phyloP scores from a whole-genome alignment of 2,797 vertebrate species.

The Melanotaenia pygmaea region DNA sequence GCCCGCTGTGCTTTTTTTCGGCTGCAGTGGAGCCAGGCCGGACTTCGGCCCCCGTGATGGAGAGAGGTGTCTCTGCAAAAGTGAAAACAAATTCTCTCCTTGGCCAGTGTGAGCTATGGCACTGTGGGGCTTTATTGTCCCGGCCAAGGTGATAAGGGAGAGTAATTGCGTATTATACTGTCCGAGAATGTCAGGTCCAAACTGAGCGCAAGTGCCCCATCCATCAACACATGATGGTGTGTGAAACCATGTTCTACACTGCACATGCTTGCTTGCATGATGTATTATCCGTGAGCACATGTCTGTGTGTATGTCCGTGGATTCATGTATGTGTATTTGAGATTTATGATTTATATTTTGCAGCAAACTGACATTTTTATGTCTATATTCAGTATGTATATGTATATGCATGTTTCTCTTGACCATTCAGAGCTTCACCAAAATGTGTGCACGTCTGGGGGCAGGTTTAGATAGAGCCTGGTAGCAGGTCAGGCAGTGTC shows the following conservation, averaged over 20 bases:
- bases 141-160: constrained; percentile 99
- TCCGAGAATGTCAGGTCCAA: constrained; percentile 99
- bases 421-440: constrained; percentile 28
- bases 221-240: constrained; percentile 90
- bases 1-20: constrained; percentile 38
- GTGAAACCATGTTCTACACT: constrained; percentile 54
- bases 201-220: constrained; percentile 96
- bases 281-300: constrained; percentile 56
- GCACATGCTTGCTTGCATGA: constrained; percentile 71
- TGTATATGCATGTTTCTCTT: constrained; percentile 33
- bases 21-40: constrained; percentile 57
- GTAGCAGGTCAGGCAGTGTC: constrained; percentile 91
- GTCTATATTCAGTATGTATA: constrained; percentile 38
- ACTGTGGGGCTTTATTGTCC: constrained; percentile 98
- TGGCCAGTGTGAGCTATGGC: constrained; percentile 98
- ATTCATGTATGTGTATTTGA: constrained; percentile 45
- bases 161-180: constrained; percentile 99
- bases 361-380: constrained; percentile 11
- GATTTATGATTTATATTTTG: constrained; percentile 46
- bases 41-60: constrained; percentile 88
- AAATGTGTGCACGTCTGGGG: constrained; percentile 47
- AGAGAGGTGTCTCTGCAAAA: constrained; percentile 96
- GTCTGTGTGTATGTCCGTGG: constrained; percentile 38
- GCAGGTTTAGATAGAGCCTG: constrained; percentile 92
- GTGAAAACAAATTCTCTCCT: constrained; percentile 98